These are phyloP conservation scores for Colostygia pectinataria DNA, from an alignment of 2,888 invertebrate species.

Conservation along the genomic window DNA sequence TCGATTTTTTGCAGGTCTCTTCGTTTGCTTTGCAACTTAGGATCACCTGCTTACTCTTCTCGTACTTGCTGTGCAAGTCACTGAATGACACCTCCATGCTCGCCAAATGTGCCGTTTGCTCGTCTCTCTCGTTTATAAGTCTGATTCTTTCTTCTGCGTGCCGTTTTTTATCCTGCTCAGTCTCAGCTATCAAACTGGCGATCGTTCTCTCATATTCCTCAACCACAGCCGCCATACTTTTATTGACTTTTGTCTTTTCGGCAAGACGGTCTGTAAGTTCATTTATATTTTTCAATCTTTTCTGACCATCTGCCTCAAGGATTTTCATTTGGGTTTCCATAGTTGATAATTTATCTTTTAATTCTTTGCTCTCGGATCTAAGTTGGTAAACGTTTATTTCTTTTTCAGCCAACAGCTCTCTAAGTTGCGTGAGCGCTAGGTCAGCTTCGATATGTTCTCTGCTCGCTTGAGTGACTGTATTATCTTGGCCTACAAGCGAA, in stretches of 20 bases:
- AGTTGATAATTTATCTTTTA: constrained; percentile 68
- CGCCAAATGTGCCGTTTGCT: constrained; percentile 83
- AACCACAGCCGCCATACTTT: constrained; percentile 86
- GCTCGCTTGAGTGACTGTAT: constrained; percentile 44
- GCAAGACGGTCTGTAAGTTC: constrained; percentile 62
- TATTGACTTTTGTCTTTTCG: constrained; percentile 74
- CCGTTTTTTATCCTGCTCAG: constrained; percentile 86
- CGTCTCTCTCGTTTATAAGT: constrained; percentile 83
- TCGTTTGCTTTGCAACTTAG: constrained; percentile 83
- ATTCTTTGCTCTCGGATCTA: constrained; percentile 72
- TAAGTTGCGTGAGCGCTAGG: constrained; percentile 65
- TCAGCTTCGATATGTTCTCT: constrained; percentile 65
- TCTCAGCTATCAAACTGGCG: constrained; percentile 87
- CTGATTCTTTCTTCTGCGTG: constrained; percentile 78
- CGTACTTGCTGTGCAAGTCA: constrained; percentile 85
- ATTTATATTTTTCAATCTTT: constrained; percentile 63
- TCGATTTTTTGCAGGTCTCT: constrained; percentile 86
- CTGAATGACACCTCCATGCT: constrained; percentile 85
- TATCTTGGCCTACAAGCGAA: constrained; percentile 53
- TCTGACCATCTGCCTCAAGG: constrained; percentile 61
- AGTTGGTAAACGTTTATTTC: constrained; percentile 79
- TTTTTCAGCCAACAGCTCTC: constrained; percentile 80
- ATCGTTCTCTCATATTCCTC: constrained; percentile 91
- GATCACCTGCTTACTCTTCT: constrained; percentile 85
- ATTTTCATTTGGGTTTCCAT: constrained; percentile 66